These are phyloP conservation scores for Sarcophaga carnaria DNA, from an alignment of 2,888 invertebrate genomes.

Conservation along the genomic window DNA sequence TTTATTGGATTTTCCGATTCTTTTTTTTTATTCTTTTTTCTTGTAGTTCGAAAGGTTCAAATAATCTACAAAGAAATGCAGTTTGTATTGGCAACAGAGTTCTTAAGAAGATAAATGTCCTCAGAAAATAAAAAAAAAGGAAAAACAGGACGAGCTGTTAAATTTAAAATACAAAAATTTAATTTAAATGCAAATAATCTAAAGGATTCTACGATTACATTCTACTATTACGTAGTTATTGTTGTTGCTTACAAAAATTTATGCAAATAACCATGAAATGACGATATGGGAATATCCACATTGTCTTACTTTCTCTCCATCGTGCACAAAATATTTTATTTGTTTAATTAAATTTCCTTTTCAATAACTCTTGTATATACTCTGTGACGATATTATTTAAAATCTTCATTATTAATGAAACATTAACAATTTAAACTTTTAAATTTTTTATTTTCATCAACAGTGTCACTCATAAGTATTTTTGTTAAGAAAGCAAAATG, in stretches of 20 bases:
- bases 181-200: too few species aligned
- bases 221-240: not conserved
- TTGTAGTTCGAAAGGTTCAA: not conserved
- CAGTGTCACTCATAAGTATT: constrained; percentile 63
- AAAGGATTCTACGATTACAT: too few species aligned
- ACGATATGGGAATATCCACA: not conserved
- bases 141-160: not conserved
- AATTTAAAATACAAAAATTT: too few species aligned
- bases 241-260: constrained; percentile 51
- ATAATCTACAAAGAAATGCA: not conserved
- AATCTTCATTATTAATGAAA: constrained; percentile 46
- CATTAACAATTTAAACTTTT: constrained; percentile 31
- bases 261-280: constrained; percentile 64
- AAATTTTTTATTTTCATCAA: constrained; percentile 53
- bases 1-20: constrained; percentile 43
- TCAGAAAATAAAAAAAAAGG: not conserved
- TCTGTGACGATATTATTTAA: too few species aligned
- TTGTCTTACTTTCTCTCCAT: not conserved
- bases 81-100: not conserved
- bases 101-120: not conserved
- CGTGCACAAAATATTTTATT: too few species aligned
- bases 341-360: too few species aligned
- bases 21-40: not conserved
- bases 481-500: not conserved
- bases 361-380: too few species aligned